Evolutionary conservation across 2,888 invertebrate species (phyloP), one percentile per base, ranked within the genome.

Genomic region (Chesias legatella): DNA sequence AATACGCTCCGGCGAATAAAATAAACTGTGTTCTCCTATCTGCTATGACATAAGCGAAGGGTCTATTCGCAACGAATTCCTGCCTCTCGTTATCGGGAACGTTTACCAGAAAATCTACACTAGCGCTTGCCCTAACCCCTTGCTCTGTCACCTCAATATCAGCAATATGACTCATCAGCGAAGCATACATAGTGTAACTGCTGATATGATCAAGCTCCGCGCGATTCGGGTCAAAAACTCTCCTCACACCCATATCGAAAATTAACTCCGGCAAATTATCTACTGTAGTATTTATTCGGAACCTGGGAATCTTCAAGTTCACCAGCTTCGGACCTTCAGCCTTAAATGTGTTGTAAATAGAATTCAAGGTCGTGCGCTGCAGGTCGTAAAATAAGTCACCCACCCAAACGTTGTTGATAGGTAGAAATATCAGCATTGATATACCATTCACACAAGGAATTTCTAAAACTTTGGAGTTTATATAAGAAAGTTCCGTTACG

Each of bases 1-100:
- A 69, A 47, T 80, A 84, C 23, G 67, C 63, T 17, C 83, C 83
- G 38, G 75, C 77, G 20, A 74, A 81, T 4, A 81, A 38, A 28
- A 83, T 76, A 5, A 79, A 63, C 17, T 81, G 73, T 0, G 73
- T 73, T 13, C 37, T 48, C 48, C 48, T 78, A 51, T 83, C 77
- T 1, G 76, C 67, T 22, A 83, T 52, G 42, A 79, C 63, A 30
- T 63, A 83, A 0, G 61, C 77, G 23, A 83, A 84, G 0, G 83
- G 79, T 25, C 45, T 63, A 36, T 83, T 65, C 0, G 60, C 79
- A 7, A 50, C 39, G 34, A 81, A 83, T 1, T 70, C 55, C 20
- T 45, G 28, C 0, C 49, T 43, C 1, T 49, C 51, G 10, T 53
- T 41, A 11, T 56, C 24, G 1, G 44, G 38, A 11, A 41, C 51